Conservation (phyloP, 1,140 invertebrate genomes). For the Bombus huntii region DNA sequence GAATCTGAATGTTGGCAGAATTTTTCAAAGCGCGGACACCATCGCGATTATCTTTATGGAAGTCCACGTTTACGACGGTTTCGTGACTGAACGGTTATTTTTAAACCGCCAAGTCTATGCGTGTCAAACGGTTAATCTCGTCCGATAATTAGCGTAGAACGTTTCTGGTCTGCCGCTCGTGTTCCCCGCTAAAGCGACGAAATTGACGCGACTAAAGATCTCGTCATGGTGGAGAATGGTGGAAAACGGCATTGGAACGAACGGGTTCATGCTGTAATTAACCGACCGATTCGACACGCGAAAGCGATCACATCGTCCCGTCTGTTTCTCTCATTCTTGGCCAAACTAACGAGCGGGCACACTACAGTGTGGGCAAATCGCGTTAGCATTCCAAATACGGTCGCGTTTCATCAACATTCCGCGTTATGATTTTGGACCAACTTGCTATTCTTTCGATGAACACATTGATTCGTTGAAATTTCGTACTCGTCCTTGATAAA, state of each 20-base stretch:
- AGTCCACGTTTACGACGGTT: not conserved
- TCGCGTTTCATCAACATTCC: not conserved
- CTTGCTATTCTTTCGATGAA: not conserved
- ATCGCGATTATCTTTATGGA: constrained; percentile 8
- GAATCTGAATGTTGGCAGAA: too few relatives aligned
- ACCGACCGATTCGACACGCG: not conserved
- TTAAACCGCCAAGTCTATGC: not conserved
- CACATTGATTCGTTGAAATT: too few relatives aligned
- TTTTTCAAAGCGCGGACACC: not conserved
- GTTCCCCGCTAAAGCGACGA: not conserved
- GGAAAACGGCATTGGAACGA: not conserved
- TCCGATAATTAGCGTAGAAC: constrained; percentile 20
- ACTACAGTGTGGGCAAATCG: too few relatives aligned
- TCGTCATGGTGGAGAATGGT: not conserved
- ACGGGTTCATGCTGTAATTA: not conserved
- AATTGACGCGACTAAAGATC: constrained; percentile 21
- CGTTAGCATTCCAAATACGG: not conserved
- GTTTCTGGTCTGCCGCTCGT: not conserved
- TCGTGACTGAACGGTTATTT: constrained; percentile 20
- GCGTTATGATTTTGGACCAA: too few relatives aligned
- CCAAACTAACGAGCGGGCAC: not conserved
- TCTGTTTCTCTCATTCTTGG: not conserved
- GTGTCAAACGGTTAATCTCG: constrained; percentile 30
- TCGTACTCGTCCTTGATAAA: too few relatives aligned
- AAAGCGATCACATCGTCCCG: not conserved